Evolutionary conservation across 2,888 invertebrate species (phyloP), one percentile per base, ranked within the genome.

Genomic region (Xanthia togata): DNA sequence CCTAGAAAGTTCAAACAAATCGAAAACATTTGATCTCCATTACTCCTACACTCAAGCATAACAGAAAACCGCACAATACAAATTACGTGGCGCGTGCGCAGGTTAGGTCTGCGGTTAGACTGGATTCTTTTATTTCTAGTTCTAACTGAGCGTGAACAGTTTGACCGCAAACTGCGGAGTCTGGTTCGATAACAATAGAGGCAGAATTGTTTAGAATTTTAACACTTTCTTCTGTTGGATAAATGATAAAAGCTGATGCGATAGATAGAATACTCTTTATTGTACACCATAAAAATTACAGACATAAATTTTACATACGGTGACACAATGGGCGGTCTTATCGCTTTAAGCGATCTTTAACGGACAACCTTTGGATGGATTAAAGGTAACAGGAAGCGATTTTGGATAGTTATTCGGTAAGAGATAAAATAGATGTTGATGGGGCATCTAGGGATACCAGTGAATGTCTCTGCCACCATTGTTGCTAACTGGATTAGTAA

Each of bases 61-160:
- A 76, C 71, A 85, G 69, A 69, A 84, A 92, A 93, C 92, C 93
- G 86, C 92, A 90, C 88, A 87, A 87, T 85, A 90, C 90, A 90
- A 88, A 90, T 89, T 89, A 88, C 87, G 73, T 53, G 73, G 31
- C 84, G 79, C 87, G 87, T 87, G 90, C 91, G 89, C 91, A 89
- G 86, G 90, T 92, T 90, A 91, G 89, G 74, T 86, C 82, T 94
- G 95, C 89, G 95, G 95, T 95, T 86, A 90, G 79, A 77, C 82
- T 85, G 81, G 70, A 87, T 89, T 93, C 93, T 93, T 93, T 92
- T 92, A 89, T 90, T 88, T 85, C 86, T 75, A 84, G 82, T 88
- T 90, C 89, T 89, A 93, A 93, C 90, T 92, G 90, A 91, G 91
- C 94, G 91, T 93, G 93, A 93, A 94, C 90, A 82, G 78, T 72